Evolutionary conservation across 2,113 vertebrate species (phyloP).

Genomic region (Acrocephalus kingi): DNA sequence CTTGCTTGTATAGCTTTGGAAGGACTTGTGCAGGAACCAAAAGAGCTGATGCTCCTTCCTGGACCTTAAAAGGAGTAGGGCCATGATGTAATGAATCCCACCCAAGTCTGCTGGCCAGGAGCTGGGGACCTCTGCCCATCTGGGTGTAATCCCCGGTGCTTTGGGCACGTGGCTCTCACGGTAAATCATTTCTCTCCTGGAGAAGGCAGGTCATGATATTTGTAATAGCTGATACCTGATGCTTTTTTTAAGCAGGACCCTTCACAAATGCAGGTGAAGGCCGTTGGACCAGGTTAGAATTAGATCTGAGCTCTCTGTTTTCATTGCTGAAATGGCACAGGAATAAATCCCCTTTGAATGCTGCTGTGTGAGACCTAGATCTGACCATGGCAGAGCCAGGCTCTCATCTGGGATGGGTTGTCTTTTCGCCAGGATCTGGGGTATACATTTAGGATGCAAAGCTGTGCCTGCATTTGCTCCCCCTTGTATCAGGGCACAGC

Average conservation of each 20-base stretch:
- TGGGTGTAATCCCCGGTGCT: not conserved
- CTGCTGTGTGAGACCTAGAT: not conserved
- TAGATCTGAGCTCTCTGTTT: not conserved
- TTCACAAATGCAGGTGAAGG: not conserved
- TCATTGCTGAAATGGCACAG: rapidly evolving
- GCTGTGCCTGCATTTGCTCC: not conserved
- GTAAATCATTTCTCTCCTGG: not conserved
- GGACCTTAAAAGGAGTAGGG: not conserved
- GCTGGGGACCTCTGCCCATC: not conserved
- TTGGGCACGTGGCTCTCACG: not conserved
- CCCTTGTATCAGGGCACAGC: rapidly evolving
- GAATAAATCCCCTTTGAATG: not conserved
- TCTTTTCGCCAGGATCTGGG: not conserved
- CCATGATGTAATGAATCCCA: rapidly evolving
- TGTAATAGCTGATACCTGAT: not conserved
- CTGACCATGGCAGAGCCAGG: not conserved
- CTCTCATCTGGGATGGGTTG: not conserved
- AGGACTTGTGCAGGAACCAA: not conserved
- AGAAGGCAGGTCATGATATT: not conserved
- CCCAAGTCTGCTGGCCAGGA: not conserved
- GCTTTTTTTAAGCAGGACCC: not conserved
- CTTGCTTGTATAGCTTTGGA: not conserved
- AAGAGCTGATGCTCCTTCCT: not conserved
- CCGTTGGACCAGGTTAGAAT: not conserved
- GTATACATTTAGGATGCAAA: not conserved